A percentile compares a stretch with the other conserved stretches of the same genome.
phyloP scores from a whole-genome alignment of 92 coral and sea anemone species.

The Actinernus sp. region DNA sequence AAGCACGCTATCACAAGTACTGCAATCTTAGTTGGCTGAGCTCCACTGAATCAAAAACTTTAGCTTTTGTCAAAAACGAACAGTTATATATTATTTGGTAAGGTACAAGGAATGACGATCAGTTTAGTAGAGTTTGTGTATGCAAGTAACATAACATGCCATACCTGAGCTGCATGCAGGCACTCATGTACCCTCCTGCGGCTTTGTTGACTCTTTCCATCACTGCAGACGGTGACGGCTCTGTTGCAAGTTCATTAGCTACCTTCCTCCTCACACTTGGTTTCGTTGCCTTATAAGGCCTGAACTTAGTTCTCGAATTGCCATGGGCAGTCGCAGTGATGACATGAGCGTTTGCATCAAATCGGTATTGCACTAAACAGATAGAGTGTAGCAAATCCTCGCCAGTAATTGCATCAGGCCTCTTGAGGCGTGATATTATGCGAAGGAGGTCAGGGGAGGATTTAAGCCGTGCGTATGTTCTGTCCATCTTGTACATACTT shows the following conservation, averaged over 20 bases:
- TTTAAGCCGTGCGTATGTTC: background rate
- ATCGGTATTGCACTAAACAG: conserved; percentile 4
- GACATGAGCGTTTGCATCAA: background rate
- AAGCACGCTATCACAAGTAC: no score
- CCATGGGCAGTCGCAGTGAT: conserved; percentile 9
- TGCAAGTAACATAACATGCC: no score
- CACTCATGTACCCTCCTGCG: conserved; percentile 15
- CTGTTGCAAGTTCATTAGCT: conserved; percentile 10
- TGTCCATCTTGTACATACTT: background rate
- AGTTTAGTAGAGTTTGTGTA: no score
- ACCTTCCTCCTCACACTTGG: conserved; percentile 2
- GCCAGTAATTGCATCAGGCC: background rate
- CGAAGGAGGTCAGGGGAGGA: conserved; percentile 5
- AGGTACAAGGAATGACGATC: no score
- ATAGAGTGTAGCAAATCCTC: background rate
- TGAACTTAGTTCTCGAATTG: conserved; percentile 2
- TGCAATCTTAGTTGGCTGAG: no score
- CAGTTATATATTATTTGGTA: no score
- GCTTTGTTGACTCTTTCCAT: background rate
- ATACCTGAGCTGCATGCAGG: conserved; percentile 2
- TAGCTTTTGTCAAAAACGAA: no score
- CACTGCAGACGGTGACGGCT: conserved; percentile 6
- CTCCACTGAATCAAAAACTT: no score
- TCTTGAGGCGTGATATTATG: conserved; percentile 1
- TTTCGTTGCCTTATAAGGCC: conserved; percentile 19